Evolutionary conservation across 1,140 invertebrate species (phyloP).

Genomic region (Apis dorsata): DNA sequence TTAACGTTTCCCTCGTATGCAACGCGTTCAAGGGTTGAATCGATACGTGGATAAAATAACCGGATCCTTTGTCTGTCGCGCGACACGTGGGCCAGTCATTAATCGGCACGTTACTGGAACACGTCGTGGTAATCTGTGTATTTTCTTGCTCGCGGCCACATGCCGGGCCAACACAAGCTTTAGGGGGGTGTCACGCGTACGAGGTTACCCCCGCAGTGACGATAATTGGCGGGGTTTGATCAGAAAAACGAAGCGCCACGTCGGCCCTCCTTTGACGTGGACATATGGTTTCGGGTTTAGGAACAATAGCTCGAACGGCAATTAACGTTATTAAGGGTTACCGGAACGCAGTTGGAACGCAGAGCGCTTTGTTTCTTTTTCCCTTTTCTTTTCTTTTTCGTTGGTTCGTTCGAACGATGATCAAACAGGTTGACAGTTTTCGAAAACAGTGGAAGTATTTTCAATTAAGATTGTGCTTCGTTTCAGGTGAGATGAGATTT

Average conservation of each 20-base stretch:
- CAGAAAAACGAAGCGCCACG: conserved; percentile 38
- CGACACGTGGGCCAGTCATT: conserved; percentile 30
- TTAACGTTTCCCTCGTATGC: too few relatives aligned
- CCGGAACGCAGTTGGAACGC: not conserved
- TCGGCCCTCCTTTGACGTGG: conserved; percentile 22
- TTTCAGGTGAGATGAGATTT: not conserved
- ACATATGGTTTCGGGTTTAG: conserved; percentile 35
- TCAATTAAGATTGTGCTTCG: conserved; percentile 6
- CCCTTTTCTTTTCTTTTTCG: too few relatives aligned
- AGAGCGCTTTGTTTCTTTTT: not conserved
- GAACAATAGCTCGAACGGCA: conserved; percentile 43
- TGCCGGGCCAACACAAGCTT: conserved; percentile 3
- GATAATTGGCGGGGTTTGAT: conserved; percentile 55
- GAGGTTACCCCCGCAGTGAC: conserved; percentile 19
- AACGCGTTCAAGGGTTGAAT: too few relatives aligned
- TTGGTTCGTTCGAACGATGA: not conserved
- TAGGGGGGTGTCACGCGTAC: conserved; percentile 22
- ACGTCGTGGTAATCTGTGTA: conserved; percentile 47
- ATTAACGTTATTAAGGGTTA: conserved; percentile 43
- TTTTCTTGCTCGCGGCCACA: conserved; percentile 41
- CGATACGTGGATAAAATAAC: conserved; percentile 42
- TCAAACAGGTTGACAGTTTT: not conserved
- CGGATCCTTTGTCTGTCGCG: conserved; percentile 19
- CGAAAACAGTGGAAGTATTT: not conserved
- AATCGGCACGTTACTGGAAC: conserved; percentile 53